Conservation (phyloP, 2,797 vertebrate genomes). For the Argentina silus region DNA sequence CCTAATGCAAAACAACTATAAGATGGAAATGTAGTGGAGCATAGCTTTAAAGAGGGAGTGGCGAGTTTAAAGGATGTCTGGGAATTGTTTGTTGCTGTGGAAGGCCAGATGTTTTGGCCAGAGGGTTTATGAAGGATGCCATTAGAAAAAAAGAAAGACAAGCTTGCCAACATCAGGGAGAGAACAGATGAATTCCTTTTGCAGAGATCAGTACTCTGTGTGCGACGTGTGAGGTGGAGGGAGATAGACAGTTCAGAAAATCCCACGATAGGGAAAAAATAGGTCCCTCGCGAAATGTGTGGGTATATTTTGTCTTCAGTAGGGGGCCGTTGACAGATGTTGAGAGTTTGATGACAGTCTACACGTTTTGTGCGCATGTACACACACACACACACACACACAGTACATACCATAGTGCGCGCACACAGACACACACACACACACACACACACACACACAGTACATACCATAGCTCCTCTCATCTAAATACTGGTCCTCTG, state of each 20-base stretch:
- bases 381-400: constrained; percentile 5
- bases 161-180: neutral
- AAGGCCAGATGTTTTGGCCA: constrained; percentile 9
- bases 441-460: neutral
- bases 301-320: constrained; percentile 46
- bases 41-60: neutral
- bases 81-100: constrained; percentile 3
- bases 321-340: constrained; percentile 35
- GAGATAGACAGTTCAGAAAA: constrained; percentile 29
- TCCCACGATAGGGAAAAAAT: constrained; percentile 29
- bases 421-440: constrained; percentile 1
- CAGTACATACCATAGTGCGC: neutral
- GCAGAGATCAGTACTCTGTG: neutral
- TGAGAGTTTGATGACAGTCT: constrained; percentile 44
- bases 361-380: neutral
- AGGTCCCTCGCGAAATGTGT: constrained; percentile 1
- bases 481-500: constrained; percentile 5
- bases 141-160: constrained; percentile 2
- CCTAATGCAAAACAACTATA: too few relatives aligned
- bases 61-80: neutral
- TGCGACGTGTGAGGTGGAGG: constrained; percentile 36
- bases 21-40: neutral
- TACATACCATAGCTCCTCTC: neutral
- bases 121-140: neutral
- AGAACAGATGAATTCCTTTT: neutral